Conservation (phyloP, 2,888 invertebrate species). For the Gerris lacustris region DNA sequence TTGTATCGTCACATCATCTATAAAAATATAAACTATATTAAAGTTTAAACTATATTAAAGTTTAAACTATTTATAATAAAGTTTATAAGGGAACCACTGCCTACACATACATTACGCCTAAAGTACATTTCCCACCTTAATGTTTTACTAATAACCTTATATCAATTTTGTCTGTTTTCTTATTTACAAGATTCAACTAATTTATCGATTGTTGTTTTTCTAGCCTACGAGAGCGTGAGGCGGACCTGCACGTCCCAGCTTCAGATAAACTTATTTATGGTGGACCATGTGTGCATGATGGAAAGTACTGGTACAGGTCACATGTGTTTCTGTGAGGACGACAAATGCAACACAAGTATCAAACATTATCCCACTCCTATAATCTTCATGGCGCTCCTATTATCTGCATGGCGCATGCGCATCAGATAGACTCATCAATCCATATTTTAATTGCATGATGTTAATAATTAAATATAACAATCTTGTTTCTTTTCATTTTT, state of each 20-base stretch:
- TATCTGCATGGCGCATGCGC: neutral
- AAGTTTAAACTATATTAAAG: too few relatives aligned
- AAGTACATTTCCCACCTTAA: too few relatives aligned
- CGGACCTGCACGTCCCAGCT: conserved; percentile 86
- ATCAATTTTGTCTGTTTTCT: too few relatives aligned
- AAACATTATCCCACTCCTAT: neutral
- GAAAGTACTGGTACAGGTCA: conserved; percentile 95
- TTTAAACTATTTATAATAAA: too few relatives aligned
- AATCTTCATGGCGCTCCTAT: neutral
- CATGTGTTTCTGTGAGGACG: conserved; percentile 98
- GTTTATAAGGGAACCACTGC: too few relatives aligned
- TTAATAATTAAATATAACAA: neutral
- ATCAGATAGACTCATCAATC: neutral
- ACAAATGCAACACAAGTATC: conserved; percentile 62
- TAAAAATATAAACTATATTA: too few relatives aligned
- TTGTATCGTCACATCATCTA: too few relatives aligned
- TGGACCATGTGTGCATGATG: conserved; percentile 97
- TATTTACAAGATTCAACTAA: too few relatives aligned
- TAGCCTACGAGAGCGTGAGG: conserved; percentile 81
- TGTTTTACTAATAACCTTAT: too few relatives aligned
- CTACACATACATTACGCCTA: too few relatives aligned
- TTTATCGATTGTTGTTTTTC: conserved; percentile 33
- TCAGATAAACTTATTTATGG: conserved; percentile 93
- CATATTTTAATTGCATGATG: too few relatives aligned
- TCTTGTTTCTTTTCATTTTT: neutral